Evolutionary conservation across 2,888 invertebrate genomes (phyloP).

Genomic region (Orthosia cruda): DNA sequence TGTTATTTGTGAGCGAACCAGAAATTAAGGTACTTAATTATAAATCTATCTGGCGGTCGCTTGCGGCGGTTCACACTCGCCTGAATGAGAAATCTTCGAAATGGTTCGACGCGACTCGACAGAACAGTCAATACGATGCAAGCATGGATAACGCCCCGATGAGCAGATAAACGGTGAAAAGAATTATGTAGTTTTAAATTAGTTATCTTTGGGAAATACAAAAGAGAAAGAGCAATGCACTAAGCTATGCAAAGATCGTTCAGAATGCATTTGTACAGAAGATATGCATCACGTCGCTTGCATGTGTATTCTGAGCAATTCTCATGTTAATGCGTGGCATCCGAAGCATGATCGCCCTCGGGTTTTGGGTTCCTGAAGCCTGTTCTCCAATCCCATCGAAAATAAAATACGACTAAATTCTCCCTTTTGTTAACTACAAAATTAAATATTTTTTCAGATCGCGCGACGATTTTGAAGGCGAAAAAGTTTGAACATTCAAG

Average conservation of each 20-base stretch:
- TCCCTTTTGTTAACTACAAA: slow-evolving; percentile 17
- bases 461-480: not conserved
- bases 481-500: not conserved
- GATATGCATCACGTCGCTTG: slow-evolving; percentile 80
- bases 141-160: slow-evolving; percentile 54
- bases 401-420: slow-evolving; percentile 39
- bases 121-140: slow-evolving; percentile 47
- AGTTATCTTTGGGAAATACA: slow-evolving; percentile 55
- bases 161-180: slow-evolving; percentile 56
- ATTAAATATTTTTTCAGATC: too few species aligned
- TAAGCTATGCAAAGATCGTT: slow-evolving; percentile 61
- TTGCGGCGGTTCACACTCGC: slow-evolving; percentile 64
- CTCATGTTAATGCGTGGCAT: slow-evolving; percentile 82
- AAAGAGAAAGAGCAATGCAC: slow-evolving; percentile 52
- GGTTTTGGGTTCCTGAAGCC: slow-evolving; percentile 29
- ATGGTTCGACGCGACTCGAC: slow-evolving; percentile 21
- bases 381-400: slow-evolving; percentile 18
- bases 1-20: slow-evolving; percentile 70
- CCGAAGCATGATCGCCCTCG: slow-evolving; percentile 68
- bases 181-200: slow-evolving; percentile 56
- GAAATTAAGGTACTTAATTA: slow-evolving; percentile 69
- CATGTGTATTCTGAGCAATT: slow-evolving; percentile 74
- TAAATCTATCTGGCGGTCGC: slow-evolving; percentile 58
- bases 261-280: slow-evolving; percentile 64
- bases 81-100: slow-evolving; percentile 54